Conservation (phyloP, 2,888 invertebrate genomes). For the Muscina levida region DNA sequence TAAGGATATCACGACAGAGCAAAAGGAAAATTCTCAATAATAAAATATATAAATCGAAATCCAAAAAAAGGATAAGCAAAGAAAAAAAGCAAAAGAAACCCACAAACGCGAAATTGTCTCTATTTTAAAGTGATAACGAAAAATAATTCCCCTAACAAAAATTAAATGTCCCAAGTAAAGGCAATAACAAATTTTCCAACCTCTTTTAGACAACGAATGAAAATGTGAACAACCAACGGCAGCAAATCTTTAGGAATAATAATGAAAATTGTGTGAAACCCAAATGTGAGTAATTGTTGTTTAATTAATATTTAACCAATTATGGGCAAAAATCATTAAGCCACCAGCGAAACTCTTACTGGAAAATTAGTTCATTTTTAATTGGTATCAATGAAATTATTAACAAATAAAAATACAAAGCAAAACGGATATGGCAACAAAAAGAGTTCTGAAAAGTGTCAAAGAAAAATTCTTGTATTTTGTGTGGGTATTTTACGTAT, state of each 20-base stretch:
- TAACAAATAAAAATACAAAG: no score
- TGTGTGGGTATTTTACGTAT: conserved; percentile 37
- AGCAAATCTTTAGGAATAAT: not conserved
- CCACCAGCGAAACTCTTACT: not conserved
- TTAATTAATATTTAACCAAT: not conserved
- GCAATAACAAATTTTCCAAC: not conserved
- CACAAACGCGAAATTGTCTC: not conserved
- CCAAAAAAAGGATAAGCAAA: no score
- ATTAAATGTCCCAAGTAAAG: not conserved
- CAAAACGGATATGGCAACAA: no score
- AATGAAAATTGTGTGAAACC: conserved; percentile 53
- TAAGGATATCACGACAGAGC: conserved; percentile 72
- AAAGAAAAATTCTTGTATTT: conserved; percentile 32
- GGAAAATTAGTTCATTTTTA: not conserved
- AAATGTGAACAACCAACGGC: conserved; percentile 45
- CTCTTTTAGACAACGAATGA: conserved; percentile 58
- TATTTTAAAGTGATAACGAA: not conserved
- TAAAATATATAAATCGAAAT: conserved; percentile 1
- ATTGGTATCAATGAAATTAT: no score
- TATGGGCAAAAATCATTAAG: not conserved
- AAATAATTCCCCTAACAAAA: not conserved
- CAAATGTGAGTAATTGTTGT: conserved; percentile 34
- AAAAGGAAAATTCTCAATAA: conserved; percentile 2
- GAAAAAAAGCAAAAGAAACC: conserved; percentile 21
- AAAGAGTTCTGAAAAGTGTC: conserved; percentile 17